A percentile compares a stretch with the other conserved stretches of the same genome.
Evolutionary conservation across 2,113 vertebrate genomes (phyloP).

Genomic region (Numida meleagris): DNA sequence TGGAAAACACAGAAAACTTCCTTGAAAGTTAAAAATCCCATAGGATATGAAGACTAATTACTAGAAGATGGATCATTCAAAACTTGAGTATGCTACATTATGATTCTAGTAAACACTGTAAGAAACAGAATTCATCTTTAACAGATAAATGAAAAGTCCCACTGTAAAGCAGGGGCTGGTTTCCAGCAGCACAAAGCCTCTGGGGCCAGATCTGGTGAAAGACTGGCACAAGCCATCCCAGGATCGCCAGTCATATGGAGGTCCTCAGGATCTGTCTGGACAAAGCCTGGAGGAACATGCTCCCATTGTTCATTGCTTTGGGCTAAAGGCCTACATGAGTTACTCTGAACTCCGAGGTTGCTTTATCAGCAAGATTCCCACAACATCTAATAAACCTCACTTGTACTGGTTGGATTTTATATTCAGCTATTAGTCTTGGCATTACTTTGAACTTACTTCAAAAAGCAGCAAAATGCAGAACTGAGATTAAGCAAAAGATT

Average conservation of each 20-base stretch:
- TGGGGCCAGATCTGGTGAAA: background rate
- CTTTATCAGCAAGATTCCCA: background rate
- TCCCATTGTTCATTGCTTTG: background rate
- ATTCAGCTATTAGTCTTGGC: background rate
- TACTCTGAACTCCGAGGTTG: background rate
- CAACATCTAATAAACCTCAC: background rate
- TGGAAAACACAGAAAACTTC: background rate
- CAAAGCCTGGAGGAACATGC: background rate
- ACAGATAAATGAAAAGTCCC: background rate
- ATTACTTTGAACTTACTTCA: background rate
- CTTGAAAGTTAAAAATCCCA: background rate
- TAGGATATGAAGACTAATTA: background rate
- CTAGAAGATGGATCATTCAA: background rate
- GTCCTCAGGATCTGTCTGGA: background rate
- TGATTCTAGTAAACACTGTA: background rate
- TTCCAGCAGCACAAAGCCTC: background rate
- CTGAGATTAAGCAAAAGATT: background rate
- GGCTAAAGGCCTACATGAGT: background rate
- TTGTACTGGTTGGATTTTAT: background rate
- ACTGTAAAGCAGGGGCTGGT: background rate
- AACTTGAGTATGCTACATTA: background rate
- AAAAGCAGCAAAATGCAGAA: background rate
- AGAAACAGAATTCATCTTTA: background rate
- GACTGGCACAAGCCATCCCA: background rate
- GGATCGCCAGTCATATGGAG: background rate